Base-by-base conservation (phyloP, 2,888 invertebrate species). In the Chymomyza fuscimana region DNA sequence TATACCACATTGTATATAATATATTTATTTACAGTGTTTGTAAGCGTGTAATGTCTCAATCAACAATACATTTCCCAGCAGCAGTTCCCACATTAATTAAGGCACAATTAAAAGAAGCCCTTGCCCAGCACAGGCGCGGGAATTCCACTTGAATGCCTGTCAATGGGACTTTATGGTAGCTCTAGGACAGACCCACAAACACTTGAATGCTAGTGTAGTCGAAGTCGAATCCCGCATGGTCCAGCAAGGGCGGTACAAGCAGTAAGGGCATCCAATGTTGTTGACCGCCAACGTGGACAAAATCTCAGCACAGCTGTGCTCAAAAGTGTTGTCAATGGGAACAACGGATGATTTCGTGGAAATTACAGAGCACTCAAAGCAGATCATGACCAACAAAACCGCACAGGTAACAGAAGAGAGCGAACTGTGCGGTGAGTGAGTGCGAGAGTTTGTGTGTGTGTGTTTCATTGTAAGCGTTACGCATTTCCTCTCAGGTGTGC, bases 401-500 rank as follows among this genome's bases (percentile, higher is more conserved):
- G 4, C 40, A 64, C 25, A 46, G 54, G 59, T 46, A 54, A 64
- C 51, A 32, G 59, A 12, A 16, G n/a, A 51, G 40, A 63, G 58
- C 25, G 25, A 25, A 25, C 25, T 25, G 25, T 25, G 25, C 25
- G 25, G 25, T 62, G 64, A 66, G 2, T 22, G 63, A 40, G 19
- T 7, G 12, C 10, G 22, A 32, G 15, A 10, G 6, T n/a, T 54
- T 62, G 66, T 64, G 2, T 16, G 63, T 32, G 19, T 7, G 63
- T 19, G 12, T 46, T 46, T 52, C 71, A 70, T 68, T 72, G 73
- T 67, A 51, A 78, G 74, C 72, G 87, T 83, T 83, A 83, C 83
- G 83, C 83, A 83, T 87, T 83, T 83, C 83, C 87, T 83, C 85
- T 83, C 83, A 83, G 83, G 83, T 83, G 83, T 83, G 82, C 82